Evolutionary conservation across 1,140 invertebrate species (phyloP).

Genomic region (Drosophila lowei): DNA sequence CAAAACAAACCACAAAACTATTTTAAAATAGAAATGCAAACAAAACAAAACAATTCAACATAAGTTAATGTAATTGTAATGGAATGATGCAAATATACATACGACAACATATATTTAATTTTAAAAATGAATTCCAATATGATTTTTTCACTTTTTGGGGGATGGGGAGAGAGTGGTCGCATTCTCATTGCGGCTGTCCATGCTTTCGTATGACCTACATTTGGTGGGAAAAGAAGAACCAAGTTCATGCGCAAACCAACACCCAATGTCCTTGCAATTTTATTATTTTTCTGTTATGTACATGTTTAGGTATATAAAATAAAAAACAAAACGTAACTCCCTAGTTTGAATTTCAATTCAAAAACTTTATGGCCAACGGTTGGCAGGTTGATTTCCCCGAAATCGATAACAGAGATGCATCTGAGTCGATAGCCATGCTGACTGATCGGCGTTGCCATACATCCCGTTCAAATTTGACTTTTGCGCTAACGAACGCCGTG

Average conservation of each 20-base stretch:
- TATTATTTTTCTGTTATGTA: not conserved
- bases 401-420: not conserved
- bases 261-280: slow-evolving; percentile 16
- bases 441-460: slow-evolving; percentile 47
- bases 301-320: not conserved
- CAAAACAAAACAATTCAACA: slow-evolving; percentile 40
- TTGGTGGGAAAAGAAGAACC: not conserved
- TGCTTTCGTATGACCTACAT: not conserved
- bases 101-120: slow-evolving; percentile 61
- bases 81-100: slow-evolving; percentile 79
- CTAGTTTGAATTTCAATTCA: not conserved
- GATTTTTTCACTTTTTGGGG: not conserved
- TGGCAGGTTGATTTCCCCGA: not conserved
- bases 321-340: too few species aligned
- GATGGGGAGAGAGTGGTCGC: too few species aligned
- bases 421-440: not conserved
- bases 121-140: slow-evolving; percentile 24
- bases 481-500: slow-evolving; percentile 62
- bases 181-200: too few species aligned
- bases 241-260: slow-evolving; percentile 4
- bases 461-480: slow-evolving; percentile 61
- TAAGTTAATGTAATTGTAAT: slow-evolving; percentile 76
- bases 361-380: not conserved
- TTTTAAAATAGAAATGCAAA: slow-evolving; percentile 28
- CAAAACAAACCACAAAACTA: slow-evolving; percentile 36